These are phyloP conservation scores for Pterostichus madidus DNA, from an alignment of 2,888 invertebrate species.

Conservation along the genomic window DNA sequence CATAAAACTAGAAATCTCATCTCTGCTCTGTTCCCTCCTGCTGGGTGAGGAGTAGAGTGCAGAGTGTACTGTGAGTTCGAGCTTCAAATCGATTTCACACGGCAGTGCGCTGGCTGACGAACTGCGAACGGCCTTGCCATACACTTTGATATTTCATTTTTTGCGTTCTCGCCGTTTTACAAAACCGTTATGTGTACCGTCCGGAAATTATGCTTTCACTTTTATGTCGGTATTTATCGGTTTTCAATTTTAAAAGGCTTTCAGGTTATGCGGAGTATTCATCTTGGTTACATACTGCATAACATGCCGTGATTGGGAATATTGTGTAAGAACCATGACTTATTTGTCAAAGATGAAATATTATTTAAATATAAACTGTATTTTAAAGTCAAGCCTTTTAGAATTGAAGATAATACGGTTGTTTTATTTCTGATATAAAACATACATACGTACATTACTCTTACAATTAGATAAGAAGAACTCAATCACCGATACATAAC, in stretches of 20 bases:
- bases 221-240: constrained; percentile 61
- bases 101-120: constrained; percentile 38
- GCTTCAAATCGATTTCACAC: constrained; percentile 43
- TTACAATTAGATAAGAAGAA: too few relatives aligned
- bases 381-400: too few relatives aligned
- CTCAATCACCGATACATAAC: too few relatives aligned
- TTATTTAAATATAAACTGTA: neutral
- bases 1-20: neutral
- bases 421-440: too few relatives aligned
- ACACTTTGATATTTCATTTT: constrained; percentile 55
- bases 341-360: constrained; percentile 38
- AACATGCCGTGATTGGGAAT: constrained; percentile 36
- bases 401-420: too few relatives aligned
- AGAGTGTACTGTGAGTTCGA: neutral
- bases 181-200: constrained; percentile 37
- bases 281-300: constrained; percentile 26
- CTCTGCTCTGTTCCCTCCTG: neutral
- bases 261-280: constrained; percentile 27
- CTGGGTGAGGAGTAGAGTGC: neutral
- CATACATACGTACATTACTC: too few relatives aligned
- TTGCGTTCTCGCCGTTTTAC: constrained; percentile 39
- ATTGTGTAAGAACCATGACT: neutral
- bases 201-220: constrained; percentile 54
- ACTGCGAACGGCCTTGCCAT: constrained; percentile 41
- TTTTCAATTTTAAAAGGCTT: constrained; percentile 60